Conservation (phyloP, 1,140 invertebrate species). For the Brachionus angularis region DNA sequence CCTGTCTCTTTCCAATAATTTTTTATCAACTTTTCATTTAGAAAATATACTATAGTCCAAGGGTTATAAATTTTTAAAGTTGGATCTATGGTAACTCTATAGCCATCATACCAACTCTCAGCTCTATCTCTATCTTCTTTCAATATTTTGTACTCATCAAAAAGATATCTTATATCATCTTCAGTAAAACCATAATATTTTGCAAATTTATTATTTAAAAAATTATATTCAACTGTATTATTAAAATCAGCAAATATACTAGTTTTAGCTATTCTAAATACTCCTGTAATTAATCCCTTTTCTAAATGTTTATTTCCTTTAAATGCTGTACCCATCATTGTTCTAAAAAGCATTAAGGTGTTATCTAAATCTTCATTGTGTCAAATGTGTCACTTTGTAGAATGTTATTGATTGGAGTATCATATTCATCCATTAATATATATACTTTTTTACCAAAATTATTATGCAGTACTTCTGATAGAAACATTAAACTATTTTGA, state of each 20-base stretch:
- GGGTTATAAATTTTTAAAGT: not conserved
- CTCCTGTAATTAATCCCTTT: no score
- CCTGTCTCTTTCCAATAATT: not conserved
- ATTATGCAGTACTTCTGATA: not conserved
- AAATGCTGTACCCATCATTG: slow-evolving; percentile 27
- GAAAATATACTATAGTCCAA: not conserved
- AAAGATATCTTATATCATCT: not conserved
- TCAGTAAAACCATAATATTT: not conserved
- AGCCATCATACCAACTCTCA: not conserved
- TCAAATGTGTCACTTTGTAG: slow-evolving; percentile 18
- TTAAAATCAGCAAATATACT: not conserved
- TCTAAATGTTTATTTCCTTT: no score
- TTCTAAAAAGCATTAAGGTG: slow-evolving; percentile 35
- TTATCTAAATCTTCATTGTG: slow-evolving; percentile 17
- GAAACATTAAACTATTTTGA: not conserved
- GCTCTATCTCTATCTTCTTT: not conserved
- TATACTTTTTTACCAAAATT: no score
- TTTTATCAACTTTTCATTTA: not conserved
- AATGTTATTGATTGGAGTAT: slow-evolving; percentile 32
- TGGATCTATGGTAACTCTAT: no score
- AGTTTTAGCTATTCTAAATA: not conserved
- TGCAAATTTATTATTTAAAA: not conserved
- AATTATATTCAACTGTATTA: not conserved
- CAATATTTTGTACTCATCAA: not conserved
- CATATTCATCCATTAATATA: slow-evolving; percentile 5